Base-by-base conservation (phyloP, 2,888 invertebrate species). In the Ormia ochracea region DNA sequence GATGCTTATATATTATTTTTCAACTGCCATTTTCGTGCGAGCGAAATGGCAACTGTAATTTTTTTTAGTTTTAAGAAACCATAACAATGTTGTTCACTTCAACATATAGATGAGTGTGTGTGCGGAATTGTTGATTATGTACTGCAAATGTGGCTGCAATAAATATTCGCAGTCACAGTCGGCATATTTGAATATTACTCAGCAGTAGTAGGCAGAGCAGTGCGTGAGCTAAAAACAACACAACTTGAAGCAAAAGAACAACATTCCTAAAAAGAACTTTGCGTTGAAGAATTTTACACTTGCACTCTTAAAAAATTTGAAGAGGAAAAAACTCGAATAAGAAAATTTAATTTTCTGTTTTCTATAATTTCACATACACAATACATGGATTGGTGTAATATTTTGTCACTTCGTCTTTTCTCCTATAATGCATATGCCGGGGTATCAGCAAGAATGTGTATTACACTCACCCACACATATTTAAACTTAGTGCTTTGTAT, bases 1-100 rank as follows among this genome's bases (percentile, higher is more conserved):
- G 48, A 72, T 23, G 58, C 23, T 54, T 33, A 43, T 56, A 73
- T 17, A 50, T 36, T 56, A 1, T 43, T 36, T 63, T 58, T 54
- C 23, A 70, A 83, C 83, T 84, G 85, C 88, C 86, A 87, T 87
- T 85, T 88, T 88, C 85, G 85, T 85, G 84, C 82, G 84, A 87
- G 85, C 82, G 86, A 86, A 84, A 61, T 69, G 82, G 82, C 82
- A 65, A 77, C 74, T 82, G 14, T 19, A 1, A 10, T 7, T n/a
- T 5, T 48, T 19, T 31, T 43, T 38, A 1, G 17, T 58, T 41
- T 31, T 4, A 7, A 78, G 69, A 59, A 56, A 59, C 58, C 56
- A 66, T 59, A 14, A 48, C 12, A 14, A 41, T 59, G 26, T 56
- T 31, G 23, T 28, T 17, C 19, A n/a, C 14, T n/a, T n/a, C n/a